A percentile compares a stretch with the other conserved stretches of the same genome.
phyloP scores from a whole-genome alignment of 2,113 vertebrate genomes.

The Nipponia nippon region DNA sequence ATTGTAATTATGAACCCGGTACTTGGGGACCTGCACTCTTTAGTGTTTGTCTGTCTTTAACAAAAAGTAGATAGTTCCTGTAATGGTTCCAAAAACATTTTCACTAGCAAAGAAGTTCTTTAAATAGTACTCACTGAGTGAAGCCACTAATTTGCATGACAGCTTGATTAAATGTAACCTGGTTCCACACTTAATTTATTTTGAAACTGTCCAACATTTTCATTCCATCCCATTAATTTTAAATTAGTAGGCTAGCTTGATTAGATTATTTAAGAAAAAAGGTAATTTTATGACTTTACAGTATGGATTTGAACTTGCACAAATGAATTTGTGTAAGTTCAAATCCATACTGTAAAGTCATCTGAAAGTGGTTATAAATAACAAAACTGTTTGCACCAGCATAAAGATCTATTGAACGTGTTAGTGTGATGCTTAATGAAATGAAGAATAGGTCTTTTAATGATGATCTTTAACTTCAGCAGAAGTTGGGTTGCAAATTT shows the following conservation, averaged over 20 bases:
- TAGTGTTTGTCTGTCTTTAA: background rate
- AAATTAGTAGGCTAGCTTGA: background rate
- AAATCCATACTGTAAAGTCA: background rate
- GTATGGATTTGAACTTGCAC: too few species aligned
- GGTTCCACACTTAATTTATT: constrained; percentile 40
- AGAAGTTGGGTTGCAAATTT: background rate
- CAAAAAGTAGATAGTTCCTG: background rate
- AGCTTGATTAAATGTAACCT: constrained; percentile 38
- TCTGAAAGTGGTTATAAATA: background rate
- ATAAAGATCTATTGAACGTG: background rate
- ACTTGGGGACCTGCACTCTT: background rate
- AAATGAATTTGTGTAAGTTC: background rate
- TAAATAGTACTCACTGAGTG: background rate
- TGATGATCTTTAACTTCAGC: background rate
- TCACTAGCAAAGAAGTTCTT: background rate
- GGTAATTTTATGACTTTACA: background rate
- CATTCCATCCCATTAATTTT: background rate
- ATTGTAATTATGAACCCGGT: fast-evolving
- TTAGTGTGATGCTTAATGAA: background rate
- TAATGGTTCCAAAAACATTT: background rate
- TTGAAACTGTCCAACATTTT: constrained; percentile 4
- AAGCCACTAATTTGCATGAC: background rate
- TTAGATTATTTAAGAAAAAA: background rate
- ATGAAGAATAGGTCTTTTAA: background rate
- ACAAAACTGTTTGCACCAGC: background rate